Evolutionary conservation across 2,888 invertebrate genomes (phyloP), one percentile per base, ranked within the genome.

Genomic region (Dolomedes plantarius): DNA sequence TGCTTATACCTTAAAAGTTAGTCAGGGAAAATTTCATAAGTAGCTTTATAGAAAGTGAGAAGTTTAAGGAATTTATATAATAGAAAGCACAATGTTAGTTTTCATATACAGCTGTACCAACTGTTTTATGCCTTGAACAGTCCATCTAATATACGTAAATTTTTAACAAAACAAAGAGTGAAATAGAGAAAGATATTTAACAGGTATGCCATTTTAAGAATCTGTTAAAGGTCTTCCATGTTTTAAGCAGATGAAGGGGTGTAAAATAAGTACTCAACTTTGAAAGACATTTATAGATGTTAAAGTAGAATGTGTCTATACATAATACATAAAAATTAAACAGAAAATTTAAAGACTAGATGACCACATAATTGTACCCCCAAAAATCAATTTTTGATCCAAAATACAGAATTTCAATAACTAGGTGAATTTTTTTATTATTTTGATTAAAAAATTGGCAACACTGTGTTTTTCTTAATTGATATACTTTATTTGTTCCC

Each of bases 171-270:
- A 56, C 56, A 56, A 56, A 56, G 56, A 56, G 11, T 56, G 56
- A 23, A 56, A 6, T 56, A 23, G 56, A 56, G 56, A 56, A 56
- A 56, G 56, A 46, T 56, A 56, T 23, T 56, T 56, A 56, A 56
- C 56, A 56, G 56, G 56, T 56, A 19, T 19, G 67, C 67, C 36
- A 67, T 36, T 67, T 67, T 36, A 32, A 19, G 32, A 31, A 67
- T 67, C 36, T 67, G 67, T 31, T 32, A 67, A 67, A 67, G 67
- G 67, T 67, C 67, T 67, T 67, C 67, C 67, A 67, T 67, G 36
- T 36, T 67, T 67, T 67, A n/a, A 67, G 23, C 1, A 1, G 56
- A 56, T 56, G n/a, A 46, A 46, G 23, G 56, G 56, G 11, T 46
- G 16, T 23, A 56, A 6, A 56, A 56, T 56, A 56, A 23, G 23